phyloP scores from a whole-genome alignment of 64 coral and sea anemone species.

The Cladopsammia gracilis region DNA sequence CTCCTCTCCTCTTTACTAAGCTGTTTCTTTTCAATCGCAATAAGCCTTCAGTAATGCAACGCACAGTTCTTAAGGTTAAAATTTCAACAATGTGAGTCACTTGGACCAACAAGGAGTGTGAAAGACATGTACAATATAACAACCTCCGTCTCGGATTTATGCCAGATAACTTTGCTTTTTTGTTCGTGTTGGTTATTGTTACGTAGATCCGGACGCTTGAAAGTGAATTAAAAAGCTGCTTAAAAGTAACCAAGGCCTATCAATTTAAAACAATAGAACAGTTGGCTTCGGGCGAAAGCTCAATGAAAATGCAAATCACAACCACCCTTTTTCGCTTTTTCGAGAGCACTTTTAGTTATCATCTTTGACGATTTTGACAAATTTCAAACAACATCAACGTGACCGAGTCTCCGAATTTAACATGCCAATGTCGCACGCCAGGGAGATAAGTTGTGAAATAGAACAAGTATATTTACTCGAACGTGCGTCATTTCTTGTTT shows the following conservation, averaged over 20 bases:
- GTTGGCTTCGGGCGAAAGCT: background rate
- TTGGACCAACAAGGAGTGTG: background rate
- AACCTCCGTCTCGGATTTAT: background rate
- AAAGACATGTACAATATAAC: no score
- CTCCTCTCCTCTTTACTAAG: background rate
- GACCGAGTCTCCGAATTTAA: background rate
- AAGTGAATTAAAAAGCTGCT: background rate
- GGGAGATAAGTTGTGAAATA: background rate
- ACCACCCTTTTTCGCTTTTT: background rate
- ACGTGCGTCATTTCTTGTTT: constrained; percentile 2
- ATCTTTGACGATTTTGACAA: no score
- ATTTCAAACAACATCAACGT: background rate
- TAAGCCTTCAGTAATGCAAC: background rate
- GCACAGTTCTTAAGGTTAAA: background rate
- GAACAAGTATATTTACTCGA: background rate
- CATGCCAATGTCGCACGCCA: constrained; percentile 3
- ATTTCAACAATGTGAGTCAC: background rate
- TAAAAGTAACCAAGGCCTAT: background rate
- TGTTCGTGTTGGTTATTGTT: background rate
- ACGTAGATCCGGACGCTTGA: constrained; percentile 13
- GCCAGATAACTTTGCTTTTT: background rate
- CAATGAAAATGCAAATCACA: background rate
- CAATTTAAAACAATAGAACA: background rate
- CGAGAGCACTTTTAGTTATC: no score
- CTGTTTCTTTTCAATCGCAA: background rate